Evolutionary conservation across 2,797 vertebrate species (phyloP), one percentile per base, ranked within the genome.

Genomic region (Synaphobranchus kaupii): DNA sequence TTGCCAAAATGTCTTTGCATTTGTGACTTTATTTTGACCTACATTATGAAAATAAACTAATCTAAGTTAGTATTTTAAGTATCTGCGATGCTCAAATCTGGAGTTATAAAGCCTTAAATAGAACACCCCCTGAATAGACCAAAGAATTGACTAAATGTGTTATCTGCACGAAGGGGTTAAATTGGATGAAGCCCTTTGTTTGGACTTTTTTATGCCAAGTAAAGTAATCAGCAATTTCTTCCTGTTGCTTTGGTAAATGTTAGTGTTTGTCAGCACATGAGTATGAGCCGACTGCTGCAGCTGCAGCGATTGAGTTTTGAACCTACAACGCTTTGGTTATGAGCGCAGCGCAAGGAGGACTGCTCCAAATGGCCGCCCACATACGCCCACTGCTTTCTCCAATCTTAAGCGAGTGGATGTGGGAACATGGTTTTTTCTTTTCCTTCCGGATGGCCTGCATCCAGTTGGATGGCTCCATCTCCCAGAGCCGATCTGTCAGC

Each of bases 381-480:
- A 31, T 20, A 87, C 31, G 47, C 60, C 82, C 63, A 60, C 50
- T 50, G 20, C 17, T 82, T 73, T 73, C 31, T 60, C 82, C 48
- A 31, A 25, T 76, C 56, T 76, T 10, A 34, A 76, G 63, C 12
- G 54, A 50, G 44, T 47, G 52, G 52, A 48, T 84, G 44, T 58
- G 48, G 44, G 28, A 84, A 87, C n/a, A 58, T 87, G 44, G 20
- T 83, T 83, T 87, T 81, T 44, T 66, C 39, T 8, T 48, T 52
- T 54, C 47, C 50, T 80, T 60, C 31, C 47, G 66, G 50, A 84
- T 87, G 86, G 86, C 48, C 63, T 28, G 10, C n/a, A 39, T 87
- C 81, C 86, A 87, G 82, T 31, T 87, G 82, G 86, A 82, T 8
- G 66, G 50, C 86, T 76, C 48, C 22, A 34, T 66, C 63, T 71